Percentiles rank a stretch among this genome's conserved stretches.
Evolutionary conservation across 2,888 invertebrate genomes (phyloP).

Genomic region (Troides helena): DNA sequence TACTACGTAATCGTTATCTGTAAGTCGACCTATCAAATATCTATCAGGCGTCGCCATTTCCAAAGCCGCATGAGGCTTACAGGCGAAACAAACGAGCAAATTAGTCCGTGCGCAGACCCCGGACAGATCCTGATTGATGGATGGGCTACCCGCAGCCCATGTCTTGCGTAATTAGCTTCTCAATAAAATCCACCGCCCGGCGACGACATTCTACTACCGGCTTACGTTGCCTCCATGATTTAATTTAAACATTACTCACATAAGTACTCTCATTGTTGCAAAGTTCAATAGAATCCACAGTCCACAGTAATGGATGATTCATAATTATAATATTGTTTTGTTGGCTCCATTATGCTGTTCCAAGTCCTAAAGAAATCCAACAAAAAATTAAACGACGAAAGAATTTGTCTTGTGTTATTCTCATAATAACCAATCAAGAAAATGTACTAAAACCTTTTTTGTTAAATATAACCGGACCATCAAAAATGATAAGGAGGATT

Average conservation of each 20-base stretch:
- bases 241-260: conserved; percentile 1
- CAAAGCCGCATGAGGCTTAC: conserved; percentile 62
- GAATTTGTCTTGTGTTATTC: no score
- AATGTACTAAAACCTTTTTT: no score
- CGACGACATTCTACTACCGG: conserved; percentile 16
- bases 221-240: conserved; percentile 14
- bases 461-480: no score
- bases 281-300: not conserved
- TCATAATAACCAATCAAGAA: no score
- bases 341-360: no score
- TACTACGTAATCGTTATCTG: conserved; percentile 2
- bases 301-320: no score
- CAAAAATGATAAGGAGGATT: no score
- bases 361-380: no score
- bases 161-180: conserved; percentile 61
- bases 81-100: conserved; percentile 76
- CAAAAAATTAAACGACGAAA: no score
- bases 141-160: conserved; percentile 57
- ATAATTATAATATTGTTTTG: no score
- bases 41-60: conserved; percentile 39
- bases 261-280: not conserved
- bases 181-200: conserved; percentile 50
- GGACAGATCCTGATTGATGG: conserved; percentile 77
- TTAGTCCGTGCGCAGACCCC: conserved; percentile 61
- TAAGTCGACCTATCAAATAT: conserved; percentile 40